Percentiles rank a stretch among this genome's conserved stretches.
Conservation (phyloP, 2,888 invertebrate genomes). For the Plusia festucae region DNA sequence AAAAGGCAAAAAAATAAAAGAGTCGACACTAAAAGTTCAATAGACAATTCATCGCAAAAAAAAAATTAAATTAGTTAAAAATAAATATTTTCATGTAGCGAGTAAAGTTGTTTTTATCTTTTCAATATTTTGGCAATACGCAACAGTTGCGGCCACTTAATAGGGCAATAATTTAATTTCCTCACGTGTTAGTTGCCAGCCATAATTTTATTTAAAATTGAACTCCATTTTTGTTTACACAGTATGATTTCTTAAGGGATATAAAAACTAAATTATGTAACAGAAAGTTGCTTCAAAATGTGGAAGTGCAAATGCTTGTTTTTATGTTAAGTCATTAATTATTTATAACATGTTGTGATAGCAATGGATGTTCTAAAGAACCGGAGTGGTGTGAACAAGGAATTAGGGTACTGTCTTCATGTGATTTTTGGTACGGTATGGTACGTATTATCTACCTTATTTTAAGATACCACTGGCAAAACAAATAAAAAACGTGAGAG, state of each 20-base stretch:
- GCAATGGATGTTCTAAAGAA: too few species aligned
- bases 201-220: constrained; percentile 38
- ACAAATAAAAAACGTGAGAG: too few species aligned
- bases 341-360: too few species aligned
- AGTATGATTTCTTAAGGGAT: constrained; percentile 6
- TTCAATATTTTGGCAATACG: constrained; percentile 34
- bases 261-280: background rate
- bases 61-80: background rate
- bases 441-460: too few species aligned
- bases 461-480: too few species aligned
- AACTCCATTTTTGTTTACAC: constrained; percentile 7
- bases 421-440: too few species aligned
- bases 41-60: background rate
- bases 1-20: background rate
- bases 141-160: constrained; percentile 24
- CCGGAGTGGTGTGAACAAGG: too few species aligned
- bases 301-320: too few species aligned
- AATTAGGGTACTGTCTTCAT: too few species aligned
- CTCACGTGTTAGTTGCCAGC: constrained; percentile 20
- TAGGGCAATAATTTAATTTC: constrained; percentile 41
- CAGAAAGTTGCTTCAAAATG: background rate
- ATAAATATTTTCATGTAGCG: constrained; percentile 8
- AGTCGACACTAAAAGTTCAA: background rate
- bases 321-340: too few species aligned
- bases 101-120: constrained; percentile 29